Percentiles rank a stretch among this genome's conserved stretches.
phyloP scores from a whole-genome alignment of 2,797 vertebrate genomes.

The Myiotriccus ornatus region DNA sequence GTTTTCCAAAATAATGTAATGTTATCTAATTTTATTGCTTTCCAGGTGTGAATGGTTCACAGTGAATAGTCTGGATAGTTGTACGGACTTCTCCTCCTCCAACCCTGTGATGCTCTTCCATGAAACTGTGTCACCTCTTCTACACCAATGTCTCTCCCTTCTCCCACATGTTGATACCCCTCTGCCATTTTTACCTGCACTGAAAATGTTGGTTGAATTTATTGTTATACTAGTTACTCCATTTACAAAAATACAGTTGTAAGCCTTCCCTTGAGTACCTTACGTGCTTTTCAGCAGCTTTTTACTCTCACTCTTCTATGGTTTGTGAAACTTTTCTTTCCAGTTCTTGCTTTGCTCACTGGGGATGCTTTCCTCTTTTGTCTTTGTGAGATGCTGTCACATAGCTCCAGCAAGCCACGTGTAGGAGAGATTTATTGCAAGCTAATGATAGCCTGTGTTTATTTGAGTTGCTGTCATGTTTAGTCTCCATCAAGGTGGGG shows the following conservation, averaged over 20 bases:
- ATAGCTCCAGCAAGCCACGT: not conserved
- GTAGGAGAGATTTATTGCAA: not conserved
- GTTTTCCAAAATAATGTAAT: not conserved
- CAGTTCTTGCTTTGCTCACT: not conserved
- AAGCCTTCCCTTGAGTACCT: not conserved
- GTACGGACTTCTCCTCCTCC: not conserved
- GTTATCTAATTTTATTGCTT: not conserved
- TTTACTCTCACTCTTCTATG: not conserved
- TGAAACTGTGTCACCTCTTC: not conserved
- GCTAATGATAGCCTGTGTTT: not conserved
- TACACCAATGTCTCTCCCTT: not conserved
- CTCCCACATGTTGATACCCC: not conserved
- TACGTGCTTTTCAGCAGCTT: not conserved
- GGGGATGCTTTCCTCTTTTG: not conserved
- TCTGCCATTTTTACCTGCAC: not conserved
- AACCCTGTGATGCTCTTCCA: accelerated
- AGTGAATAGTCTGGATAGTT: not conserved
- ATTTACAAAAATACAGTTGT: not conserved
- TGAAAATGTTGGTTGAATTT: not conserved
- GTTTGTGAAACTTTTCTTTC: not conserved
- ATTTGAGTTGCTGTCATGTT: not conserved
- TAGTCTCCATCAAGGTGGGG: not conserved
- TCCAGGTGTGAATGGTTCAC: not conserved
- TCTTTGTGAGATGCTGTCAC: not conserved
- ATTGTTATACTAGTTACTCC: not conserved